Base-by-base conservation (phyloP, 1,140 invertebrate genomes). In the Cyphomyrmex costatus region DNA sequence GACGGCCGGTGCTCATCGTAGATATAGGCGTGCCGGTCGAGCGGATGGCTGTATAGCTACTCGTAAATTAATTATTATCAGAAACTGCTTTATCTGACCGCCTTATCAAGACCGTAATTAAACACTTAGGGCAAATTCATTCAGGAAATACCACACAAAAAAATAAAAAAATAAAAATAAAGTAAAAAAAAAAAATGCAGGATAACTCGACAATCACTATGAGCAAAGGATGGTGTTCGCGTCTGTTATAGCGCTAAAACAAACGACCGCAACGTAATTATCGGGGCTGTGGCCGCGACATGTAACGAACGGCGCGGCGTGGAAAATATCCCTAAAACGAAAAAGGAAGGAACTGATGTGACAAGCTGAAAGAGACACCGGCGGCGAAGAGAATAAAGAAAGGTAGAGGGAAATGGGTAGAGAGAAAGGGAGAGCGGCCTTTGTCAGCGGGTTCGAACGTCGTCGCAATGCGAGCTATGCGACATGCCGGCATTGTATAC, bases 181-280 rank as follows among this genome's bases (percentile, higher is more conserved):
- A n/a, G n/a, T n/a, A n/a, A n/a, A n/a, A n/a, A 33, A 24, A 2
- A 21, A 49, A 30, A n/a, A 24, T 3, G 53, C 19, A 2, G 51
- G 66, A 24, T 58, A 42, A 71, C 27, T 61, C 42, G 46, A 61
- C 61, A 63, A 30, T 33, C 49, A 7, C 36, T 61, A 14, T 8
- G 65, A 85, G 56, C 65, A 65, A 77, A 58, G 60, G 61, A 12
- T 21, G 65, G 30, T 16, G 2, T 58, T 85, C 42, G 30, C 63
- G 63, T 80, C 88, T 89, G 87, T 90, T 92, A 89, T 89, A 89
- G 86, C 82, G 89, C 74, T 91, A 88, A 91, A 92, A 92, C 86
- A 89, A 92, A 92, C 89, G 88, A 78, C 86, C 82, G 77, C 79
- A 87, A 92, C 86, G 89, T 92, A 92, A 92, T 92, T 92, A 92